Evolutionary conservation across 2,113 vertebrate genomes (phyloP), one percentile per base, ranked within the genome.

Genomic region (Chaetodon trifascialis): DNA sequence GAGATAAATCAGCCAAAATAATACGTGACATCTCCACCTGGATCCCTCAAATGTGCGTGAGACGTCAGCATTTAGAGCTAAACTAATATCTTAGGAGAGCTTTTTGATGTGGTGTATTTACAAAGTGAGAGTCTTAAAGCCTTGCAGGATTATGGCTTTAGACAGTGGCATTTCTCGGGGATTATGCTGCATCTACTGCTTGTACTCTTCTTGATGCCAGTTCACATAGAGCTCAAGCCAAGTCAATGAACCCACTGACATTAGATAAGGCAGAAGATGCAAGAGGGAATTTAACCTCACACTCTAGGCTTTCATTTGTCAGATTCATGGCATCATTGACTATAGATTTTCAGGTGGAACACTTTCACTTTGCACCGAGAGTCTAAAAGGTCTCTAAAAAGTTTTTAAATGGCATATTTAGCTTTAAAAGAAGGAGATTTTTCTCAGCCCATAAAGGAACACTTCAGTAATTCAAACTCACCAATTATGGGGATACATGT

Each of bases 131-230:
- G 75, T 80, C 77, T 71, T 68, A 82, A 85, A 86, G 73, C 83
- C 76, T 71, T 84, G 63, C 72, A 79, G 84, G 87, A 90, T 89
- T 90, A 88, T 0, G 15, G 83, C 40, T 88, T 85, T 86, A 76
- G 46, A 85, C 70, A 64, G 56, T 76, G 76, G 79, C 79, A 87
- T 89, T 88, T 90, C 83, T 86, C 19, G 0, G 72, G 80, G 90
- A 93, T 91, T 91, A 93, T 47, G 34, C 69, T 66, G 76, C 75
- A 16, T 75, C 71, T 54, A 78, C 77, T 51, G 71, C 81, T 51
- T 54, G 73, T 72, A 54, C 84, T 83, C 58, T 21, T 67, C 75
- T 62, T 58, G 42, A 76, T 72, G 83, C 89, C 83, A 89, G 73
- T 79, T 86, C 71, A 51, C 44, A n/a, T 54, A 56, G 65, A 40